Evolutionary conservation across 2,113 vertebrate species (phyloP).

Genomic region (Noturus placidus): DNA sequence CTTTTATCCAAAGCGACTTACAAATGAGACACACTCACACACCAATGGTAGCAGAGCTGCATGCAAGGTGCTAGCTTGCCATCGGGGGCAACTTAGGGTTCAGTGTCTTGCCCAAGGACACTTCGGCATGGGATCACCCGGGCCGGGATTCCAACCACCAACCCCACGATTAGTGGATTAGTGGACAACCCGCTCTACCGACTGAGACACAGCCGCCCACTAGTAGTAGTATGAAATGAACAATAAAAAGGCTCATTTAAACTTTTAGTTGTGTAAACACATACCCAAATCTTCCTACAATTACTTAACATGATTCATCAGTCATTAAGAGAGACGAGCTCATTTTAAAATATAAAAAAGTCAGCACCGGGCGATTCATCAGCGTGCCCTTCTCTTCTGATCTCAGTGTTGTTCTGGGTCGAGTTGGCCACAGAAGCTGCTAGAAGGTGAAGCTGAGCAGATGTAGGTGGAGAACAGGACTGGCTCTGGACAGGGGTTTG

Average conservation of each 20-base stretch:
- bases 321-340: not conserved
- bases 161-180: too few species aligned
- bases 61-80: too few species aligned
- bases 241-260: not conserved
- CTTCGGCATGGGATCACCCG: too few species aligned
- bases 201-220: too few species aligned
- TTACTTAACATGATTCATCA: not conserved
- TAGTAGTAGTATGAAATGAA: too few species aligned
- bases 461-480: constrained; percentile 61
- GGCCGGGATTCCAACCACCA: too few species aligned
- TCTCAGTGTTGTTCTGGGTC: constrained; percentile 18
- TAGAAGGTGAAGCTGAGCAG: constrained; percentile 70
- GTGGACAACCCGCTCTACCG: too few species aligned
- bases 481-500: constrained; percentile 24
- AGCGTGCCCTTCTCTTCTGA: constrained; percentile 14
- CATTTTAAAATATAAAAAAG: not conserved
- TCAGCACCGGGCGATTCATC: constrained; percentile 54
- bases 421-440: constrained; percentile 66
- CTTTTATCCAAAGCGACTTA: too few species aligned
- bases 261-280: not conserved
- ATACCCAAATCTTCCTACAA: not conserved
- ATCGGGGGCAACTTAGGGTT: too few species aligned
- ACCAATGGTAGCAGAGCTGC: too few species aligned
- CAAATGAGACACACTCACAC: too few species aligned
- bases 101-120: too few species aligned